These are phyloP conservation scores for Sisor rabdophorus DNA, from an alignment of 2,113 vertebrate species.

Conservation along the genomic window DNA sequence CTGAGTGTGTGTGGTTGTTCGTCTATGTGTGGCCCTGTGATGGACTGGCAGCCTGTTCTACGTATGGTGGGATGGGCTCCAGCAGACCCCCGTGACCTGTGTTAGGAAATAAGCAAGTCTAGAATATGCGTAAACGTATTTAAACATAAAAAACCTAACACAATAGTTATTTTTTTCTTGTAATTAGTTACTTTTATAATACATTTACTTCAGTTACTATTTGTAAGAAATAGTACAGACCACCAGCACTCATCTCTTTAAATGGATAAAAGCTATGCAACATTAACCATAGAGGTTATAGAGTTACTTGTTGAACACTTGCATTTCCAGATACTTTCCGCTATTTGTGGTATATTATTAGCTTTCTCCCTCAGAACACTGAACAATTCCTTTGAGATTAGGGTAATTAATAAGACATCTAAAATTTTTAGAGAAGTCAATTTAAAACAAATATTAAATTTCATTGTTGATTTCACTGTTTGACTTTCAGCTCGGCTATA, in stretches of 20 bases:
- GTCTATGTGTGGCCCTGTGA: too few relatives aligned
- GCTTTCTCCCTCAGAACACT: conserved; percentile 24
- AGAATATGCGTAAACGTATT: too few relatives aligned
- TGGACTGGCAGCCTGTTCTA: too few relatives aligned
- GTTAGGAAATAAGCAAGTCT: too few relatives aligned
- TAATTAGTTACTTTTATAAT: too few relatives aligned
- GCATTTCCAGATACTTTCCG: neutral
- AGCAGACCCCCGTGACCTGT: too few relatives aligned
- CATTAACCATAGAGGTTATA: neutral
- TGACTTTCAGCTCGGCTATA: neutral
- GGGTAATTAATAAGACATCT: conserved; percentile 2
- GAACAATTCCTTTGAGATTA: neutral
- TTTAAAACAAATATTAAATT: conserved; percentile 42
- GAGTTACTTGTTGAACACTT: conserved; percentile 7
- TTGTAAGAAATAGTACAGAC: neutral
- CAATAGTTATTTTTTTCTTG: too few relatives aligned
- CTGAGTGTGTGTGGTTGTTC: too few relatives aligned
- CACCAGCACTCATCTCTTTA: conserved; percentile 1
- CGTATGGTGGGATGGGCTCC: too few relatives aligned
- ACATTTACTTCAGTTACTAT: too few relatives aligned
- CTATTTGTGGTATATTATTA: conserved; percentile 9
- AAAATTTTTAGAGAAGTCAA: neutral
- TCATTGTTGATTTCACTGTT: conserved; percentile 17
- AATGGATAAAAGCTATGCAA: conserved; percentile 2
- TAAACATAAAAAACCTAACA: too few relatives aligned